These are phyloP conservation scores for Nasonovia ribisnigri DNA, from an alignment of 2,888 invertebrate genomes.

Conservation along the genomic window DNA sequence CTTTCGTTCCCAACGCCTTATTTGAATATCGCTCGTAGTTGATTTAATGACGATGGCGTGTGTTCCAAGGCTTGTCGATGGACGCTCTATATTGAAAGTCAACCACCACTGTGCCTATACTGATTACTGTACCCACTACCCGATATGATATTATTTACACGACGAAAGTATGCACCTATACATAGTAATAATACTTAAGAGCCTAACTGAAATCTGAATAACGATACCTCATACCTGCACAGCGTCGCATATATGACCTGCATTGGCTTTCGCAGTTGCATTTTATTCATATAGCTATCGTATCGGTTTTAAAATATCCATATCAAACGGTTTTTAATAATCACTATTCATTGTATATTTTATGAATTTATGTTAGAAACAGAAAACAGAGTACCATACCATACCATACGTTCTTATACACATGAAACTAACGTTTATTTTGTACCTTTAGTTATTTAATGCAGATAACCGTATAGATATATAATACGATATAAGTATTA, in stretches of 20 bases:
- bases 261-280: background rate
- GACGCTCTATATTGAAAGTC: background rate
- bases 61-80: background rate
- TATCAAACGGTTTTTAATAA: background rate
- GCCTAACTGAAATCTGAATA: background rate
- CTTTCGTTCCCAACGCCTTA: background rate
- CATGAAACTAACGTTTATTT: background rate
- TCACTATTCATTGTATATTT: background rate
- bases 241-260: background rate
- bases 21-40: background rate
- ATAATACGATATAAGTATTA: background rate
- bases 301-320: background rate
- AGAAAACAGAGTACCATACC: background rate
- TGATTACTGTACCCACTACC: background rate
- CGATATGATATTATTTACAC: background rate
- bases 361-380: background rate
- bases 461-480: background rate
- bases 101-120: background rate
- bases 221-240: background rate
- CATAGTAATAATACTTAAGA: background rate
- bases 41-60: background rate
- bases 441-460: background rate
- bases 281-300: background rate
- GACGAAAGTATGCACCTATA: background rate
- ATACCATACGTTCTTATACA: background rate